Evolutionary conservation across 2,113 vertebrate genomes (phyloP), one percentile per base, ranked within the genome.

Genomic region (Psophia crepitans): DNA sequence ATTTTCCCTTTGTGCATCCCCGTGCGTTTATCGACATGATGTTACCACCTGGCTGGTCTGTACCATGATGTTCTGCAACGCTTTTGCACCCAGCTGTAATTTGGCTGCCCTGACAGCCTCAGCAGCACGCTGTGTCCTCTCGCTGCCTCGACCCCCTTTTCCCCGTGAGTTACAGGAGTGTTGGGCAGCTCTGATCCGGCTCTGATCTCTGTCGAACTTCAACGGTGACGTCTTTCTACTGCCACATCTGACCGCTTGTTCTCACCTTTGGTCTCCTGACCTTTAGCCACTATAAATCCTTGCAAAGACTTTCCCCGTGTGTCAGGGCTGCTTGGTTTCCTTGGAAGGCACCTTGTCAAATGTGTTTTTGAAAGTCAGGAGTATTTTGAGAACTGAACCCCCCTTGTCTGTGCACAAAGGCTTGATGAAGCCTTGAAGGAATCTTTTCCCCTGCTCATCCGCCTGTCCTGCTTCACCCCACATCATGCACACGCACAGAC

Each of bases 231-330:
- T 89, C 64, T 92, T 92, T 86, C 85, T 73, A 14, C 64, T 77
- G 64, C 80, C 26, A 5, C 3, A 1, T 64, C 56, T 83, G 71
- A 90, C 32, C 5, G 1, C 57, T 73, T 80, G n/a, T 53, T 92
- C 87, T 88, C 63, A 83, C 75, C 86, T 90, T 95, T 51, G 76
- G 32, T 86, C 65, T 95, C 1, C 0, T 74, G 68, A 86, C 66
- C 77, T 92, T 86, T 74, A 76, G 17, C 71, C 57, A 58, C 75
- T 87, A 24, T 92, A 96, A 96, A 92, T 93, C 46, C 46, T 56
- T 9, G 7, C 30, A 53, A 70, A 37, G 56, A 75, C 33, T 92
- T 89, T 33, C 30, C 64, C 81, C 1, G 0, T 75, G 11, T 82
- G 48, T 89, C 68, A 43, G 46, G 60, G 76, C 56, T 92, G 60